Conservation (phyloP, 2,797 vertebrate genomes). For the Poeciliopsis infans region DNA sequence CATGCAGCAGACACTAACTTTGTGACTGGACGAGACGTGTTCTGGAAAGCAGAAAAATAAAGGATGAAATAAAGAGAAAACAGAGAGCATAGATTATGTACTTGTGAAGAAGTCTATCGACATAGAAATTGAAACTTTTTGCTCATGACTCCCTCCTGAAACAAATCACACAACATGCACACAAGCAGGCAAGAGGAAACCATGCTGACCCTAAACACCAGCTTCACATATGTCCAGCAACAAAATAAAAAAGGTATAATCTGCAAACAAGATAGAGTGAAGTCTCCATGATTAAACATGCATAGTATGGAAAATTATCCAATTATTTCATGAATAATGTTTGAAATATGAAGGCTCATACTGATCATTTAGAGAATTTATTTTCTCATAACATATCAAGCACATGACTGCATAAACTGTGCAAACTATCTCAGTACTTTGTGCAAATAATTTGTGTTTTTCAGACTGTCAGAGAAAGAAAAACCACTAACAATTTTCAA, state of each 20-base stretch:
- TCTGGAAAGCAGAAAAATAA: conserved; percentile 66
- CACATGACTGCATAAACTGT: background rate
- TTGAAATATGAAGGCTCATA: background rate
- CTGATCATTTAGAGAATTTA: background rate
- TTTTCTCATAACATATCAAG: background rate
- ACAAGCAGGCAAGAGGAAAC: conserved; percentile 26
- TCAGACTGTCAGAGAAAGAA: conserved; percentile 33
- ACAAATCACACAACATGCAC: conserved; percentile 57
- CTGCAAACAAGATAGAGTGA: background rate
- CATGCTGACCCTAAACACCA: conserved; percentile 7
- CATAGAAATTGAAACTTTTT: background rate
- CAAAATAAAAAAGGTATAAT: background rate
- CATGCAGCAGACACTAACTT: conserved; percentile 76
- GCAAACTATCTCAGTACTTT: conserved; percentile 20
- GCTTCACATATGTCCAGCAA: background rate
- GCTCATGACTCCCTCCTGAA: conserved; percentile 55
- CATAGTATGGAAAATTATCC: background rate
- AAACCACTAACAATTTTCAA: conserved; percentile 14
- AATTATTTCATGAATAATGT: background rate
- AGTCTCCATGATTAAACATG: background rate
- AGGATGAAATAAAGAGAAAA: conserved; percentile 39
- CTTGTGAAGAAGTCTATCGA: background rate
- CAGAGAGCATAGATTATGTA: conserved; percentile 8
- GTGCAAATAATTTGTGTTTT: conserved; percentile 45
- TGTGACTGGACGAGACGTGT: conserved; percentile 54